Evolutionary conservation across 2,113 vertebrate genomes (phyloP).

Genomic region (Tor tambroides): DNA sequence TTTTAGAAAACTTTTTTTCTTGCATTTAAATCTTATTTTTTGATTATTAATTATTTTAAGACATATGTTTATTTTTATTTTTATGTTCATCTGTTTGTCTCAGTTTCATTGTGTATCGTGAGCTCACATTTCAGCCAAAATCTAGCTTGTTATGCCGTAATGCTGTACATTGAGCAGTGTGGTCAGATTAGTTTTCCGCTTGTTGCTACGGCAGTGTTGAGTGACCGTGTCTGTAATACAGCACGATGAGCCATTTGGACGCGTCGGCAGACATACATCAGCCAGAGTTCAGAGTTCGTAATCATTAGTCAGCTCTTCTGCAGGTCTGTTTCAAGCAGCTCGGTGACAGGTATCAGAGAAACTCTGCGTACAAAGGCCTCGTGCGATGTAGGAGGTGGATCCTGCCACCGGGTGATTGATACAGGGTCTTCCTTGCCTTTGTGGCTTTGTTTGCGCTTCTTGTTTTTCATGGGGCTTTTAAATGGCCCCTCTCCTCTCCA

Average conservation of each 20-base stretch:
- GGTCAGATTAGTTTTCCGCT: neutral
- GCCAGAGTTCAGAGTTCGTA: constrained; percentile 32
- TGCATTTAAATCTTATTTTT: neutral
- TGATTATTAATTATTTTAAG: neutral
- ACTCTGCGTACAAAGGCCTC: constrained; percentile 52
- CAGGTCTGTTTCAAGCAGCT: constrained; percentile 13
- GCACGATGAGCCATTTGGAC: constrained; percentile 24
- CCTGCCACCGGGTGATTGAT: constrained; percentile 62
- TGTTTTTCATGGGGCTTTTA: constrained; percentile 68
- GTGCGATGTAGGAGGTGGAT: constrained; percentile 31
- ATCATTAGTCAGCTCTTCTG: constrained; percentile 21
- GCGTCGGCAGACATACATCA: constrained; percentile 5
- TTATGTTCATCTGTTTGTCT: neutral
- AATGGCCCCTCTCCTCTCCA: constrained; percentile 50
- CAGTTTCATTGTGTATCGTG: too few relatives aligned
- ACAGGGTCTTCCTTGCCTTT: constrained; percentile 60
- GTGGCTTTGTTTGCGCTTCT: constrained; percentile 66
- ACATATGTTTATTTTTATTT: neutral
- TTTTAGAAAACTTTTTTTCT: too few relatives aligned
- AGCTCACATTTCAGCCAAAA: neutral
- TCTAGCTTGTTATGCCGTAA: neutral
- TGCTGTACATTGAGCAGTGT: neutral
- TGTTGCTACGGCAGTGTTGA: constrained; percentile 3
- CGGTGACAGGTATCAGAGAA: constrained; percentile 61
- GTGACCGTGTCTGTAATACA: constrained; percentile 30